Evolutionary conservation across 2,888 invertebrate genomes (phyloP), one percentile per base, ranked within the genome.

Genomic region (Zygogramma bicolorata): DNA sequence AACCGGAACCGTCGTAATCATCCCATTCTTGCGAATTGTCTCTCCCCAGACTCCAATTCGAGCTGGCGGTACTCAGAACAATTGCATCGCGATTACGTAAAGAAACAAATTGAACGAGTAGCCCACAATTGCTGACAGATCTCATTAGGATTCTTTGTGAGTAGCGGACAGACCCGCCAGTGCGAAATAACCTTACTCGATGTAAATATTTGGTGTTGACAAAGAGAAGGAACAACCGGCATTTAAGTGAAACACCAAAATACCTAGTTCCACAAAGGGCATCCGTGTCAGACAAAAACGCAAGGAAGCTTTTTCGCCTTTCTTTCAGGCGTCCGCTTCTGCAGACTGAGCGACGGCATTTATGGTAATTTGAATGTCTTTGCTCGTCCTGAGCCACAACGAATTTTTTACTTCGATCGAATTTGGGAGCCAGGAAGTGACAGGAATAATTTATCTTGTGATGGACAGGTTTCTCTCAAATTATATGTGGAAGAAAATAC

Each of bases 201-300:
- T 70, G 73, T 73, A 73, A 70, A 73, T 73, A 73, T 73, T 73
- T 73, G 70, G 70, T 70, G 73, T 70, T 70, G 67, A 68, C 70
- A 68, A 60, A 53, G 68, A 63, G 57, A 63, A 69, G 63, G 67
- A 53, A 53, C n/a, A 22, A 42, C 53, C 58, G 67, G 60, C 63
- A 73, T 68, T 70, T 68, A 68, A 68, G 65, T 61, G 67, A 60
- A 68, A 70, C 70, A 53, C 49, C 49, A 29, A 66, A 70, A 66
- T 70, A 53, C 70, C 66, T 8, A 22, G 65, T 42, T 22, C 34
- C 22, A 66, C 61, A 66, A 66, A 70, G 59, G 53, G 40, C 42
- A 65, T 66, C 25, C 25, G 25, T 60, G 31, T 42, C 60, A 57
- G 25, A 60, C 38, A 58, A 53, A 49, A 20, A 31, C 40, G 22